Evolutionary conservation across 2,888 invertebrate species (phyloP), one percentile per base, ranked within the genome.

Genomic region (Spodoptera exigua): DNA sequence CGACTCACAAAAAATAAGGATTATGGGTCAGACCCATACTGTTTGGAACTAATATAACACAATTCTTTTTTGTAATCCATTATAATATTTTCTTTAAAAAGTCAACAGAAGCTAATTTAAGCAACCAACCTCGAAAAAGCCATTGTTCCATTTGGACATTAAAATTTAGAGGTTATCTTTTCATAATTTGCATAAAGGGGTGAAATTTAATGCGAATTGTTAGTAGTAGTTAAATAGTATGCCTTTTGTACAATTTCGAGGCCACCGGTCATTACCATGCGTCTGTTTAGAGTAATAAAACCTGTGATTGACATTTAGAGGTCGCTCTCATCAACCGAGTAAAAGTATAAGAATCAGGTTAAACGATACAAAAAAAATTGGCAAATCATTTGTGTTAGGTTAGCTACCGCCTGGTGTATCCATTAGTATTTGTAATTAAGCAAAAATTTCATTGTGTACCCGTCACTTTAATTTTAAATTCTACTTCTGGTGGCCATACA

Each of bases 301-400:
- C 72, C 66, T 52, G 58, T 84, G 87, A 87, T 81, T 81, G 87
- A 80, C 87, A 81, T 78, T 84, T 84, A 71, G 79, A 82, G 88
- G 87, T 80, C 84, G 75, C 48, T 43, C 48, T 43, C 49, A 71
- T 57, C 67, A 66, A 74, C 70, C 68, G 73, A 79, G 84, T 83
- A 84, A 83, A 84, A 83, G 79, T 77, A 64, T 70, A 70, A 56
- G 65, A 82, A 80, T 70, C 73, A 76, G 83, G 82, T 73, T 83
- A 75, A 80, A 78, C 55, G 64, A 61, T 75, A 61, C 58, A 74
- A 74, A 76, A 68, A 75, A 75, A 71, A 75, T 74, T 78, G 70
- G 81, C 77, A 70, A 53, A 46, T 58, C 52, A 51, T 61, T 69
- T 65, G 40, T 65, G 27, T 27, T 27, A 49, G 48, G 48, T 40